phyloP scores from a whole-genome alignment of 2,888 invertebrate genomes.

The Mimumesa dahlbomi region DNA sequence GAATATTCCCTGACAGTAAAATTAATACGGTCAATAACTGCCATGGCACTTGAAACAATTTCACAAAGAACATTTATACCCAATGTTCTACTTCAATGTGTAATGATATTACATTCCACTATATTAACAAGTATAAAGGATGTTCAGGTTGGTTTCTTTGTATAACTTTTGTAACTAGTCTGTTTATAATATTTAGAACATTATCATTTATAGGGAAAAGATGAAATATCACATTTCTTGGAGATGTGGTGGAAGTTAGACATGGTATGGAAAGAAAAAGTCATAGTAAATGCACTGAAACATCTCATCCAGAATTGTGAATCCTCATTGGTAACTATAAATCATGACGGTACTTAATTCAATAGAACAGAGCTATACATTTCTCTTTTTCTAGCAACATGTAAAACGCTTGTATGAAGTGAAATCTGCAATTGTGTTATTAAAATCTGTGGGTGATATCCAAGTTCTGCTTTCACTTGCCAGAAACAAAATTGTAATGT shows the following conservation, averaged over 20 bases:
- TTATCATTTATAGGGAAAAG: constrained; percentile 45
- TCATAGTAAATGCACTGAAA: constrained; percentile 54
- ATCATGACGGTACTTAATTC: neutral
- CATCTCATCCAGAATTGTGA: constrained; percentile 48
- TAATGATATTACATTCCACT: constrained; percentile 45
- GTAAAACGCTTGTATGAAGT: constrained; percentile 58
- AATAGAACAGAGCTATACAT: neutral
- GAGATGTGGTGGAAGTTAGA: constrained; percentile 62
- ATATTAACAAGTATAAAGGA: constrained; percentile 47
- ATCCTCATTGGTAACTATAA: constrained; percentile 55
- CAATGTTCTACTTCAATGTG: constrained; percentile 46
- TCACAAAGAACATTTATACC: constrained; percentile 42
- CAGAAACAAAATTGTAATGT: constrained; percentile 46
- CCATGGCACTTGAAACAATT: constrained; percentile 51
- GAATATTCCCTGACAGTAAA: constrained; percentile 22
- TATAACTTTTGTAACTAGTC: neutral
- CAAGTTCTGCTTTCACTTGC: constrained; percentile 48
- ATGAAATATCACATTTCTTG: constrained; percentile 55
- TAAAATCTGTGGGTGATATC: constrained; percentile 42
- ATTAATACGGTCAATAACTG: constrained; percentile 37
- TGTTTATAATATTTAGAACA: constrained; percentile 1
- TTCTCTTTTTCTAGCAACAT: constrained; percentile 46
- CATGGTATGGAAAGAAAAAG: constrained; percentile 48
- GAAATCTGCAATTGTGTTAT: constrained; percentile 44
- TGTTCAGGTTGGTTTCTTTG: constrained; percentile 41